phyloP scores from a whole-genome alignment of 2,888 invertebrate genomes.

The Platycheirus albimanus region DNA sequence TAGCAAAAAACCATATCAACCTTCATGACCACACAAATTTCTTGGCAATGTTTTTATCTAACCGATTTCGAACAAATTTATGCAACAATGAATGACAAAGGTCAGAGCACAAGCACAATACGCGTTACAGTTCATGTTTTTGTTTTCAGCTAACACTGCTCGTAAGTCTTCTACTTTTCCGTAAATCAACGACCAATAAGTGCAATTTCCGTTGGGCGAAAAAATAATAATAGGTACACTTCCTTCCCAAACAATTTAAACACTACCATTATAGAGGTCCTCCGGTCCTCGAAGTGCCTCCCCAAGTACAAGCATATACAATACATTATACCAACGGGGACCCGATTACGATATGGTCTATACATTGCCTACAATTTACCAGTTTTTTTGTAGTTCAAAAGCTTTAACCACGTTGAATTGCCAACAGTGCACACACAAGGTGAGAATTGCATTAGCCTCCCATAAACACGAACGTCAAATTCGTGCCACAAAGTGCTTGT shows the following conservation, averaged over 20 bases:
- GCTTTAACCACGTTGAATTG: conserved; percentile 54
- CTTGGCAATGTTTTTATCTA: conserved; percentile 25
- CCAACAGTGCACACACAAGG: conserved; percentile 68
- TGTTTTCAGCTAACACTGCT: conserved; percentile 4
- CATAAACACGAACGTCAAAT: conserved; percentile 73
- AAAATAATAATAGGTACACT: conserved; percentile 36
- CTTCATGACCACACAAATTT: conserved; percentile 28
- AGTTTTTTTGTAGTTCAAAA: conserved; percentile 43
- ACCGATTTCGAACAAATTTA: conserved; percentile 40
- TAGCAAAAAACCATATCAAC: conserved; percentile 21
- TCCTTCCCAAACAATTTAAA: conserved; percentile 45
- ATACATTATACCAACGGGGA: conserved; percentile 6
- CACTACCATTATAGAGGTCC: conserved; percentile 43
- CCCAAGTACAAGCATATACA: neutral
- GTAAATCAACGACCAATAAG: conserved; percentile 64
- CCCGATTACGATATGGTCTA: conserved; percentile 44
- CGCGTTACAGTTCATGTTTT: conserved; percentile 36
- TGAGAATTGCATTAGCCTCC: conserved; percentile 73
- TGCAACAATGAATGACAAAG: conserved; percentile 53
- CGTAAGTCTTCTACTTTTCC: conserved; percentile 30
- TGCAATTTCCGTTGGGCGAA: conserved; percentile 49
- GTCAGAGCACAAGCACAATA: conserved; percentile 49
- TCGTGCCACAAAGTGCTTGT: conserved; percentile 73
- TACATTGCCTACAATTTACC: conserved; percentile 54
- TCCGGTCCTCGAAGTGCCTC: conserved; percentile 34